Percentiles rank a stretch among this genome's conserved stretches.
These are phyloP conservation scores for Phengaris alcon DNA, from an alignment of 2,888 invertebrate species.

Conservation along the genomic window DNA sequence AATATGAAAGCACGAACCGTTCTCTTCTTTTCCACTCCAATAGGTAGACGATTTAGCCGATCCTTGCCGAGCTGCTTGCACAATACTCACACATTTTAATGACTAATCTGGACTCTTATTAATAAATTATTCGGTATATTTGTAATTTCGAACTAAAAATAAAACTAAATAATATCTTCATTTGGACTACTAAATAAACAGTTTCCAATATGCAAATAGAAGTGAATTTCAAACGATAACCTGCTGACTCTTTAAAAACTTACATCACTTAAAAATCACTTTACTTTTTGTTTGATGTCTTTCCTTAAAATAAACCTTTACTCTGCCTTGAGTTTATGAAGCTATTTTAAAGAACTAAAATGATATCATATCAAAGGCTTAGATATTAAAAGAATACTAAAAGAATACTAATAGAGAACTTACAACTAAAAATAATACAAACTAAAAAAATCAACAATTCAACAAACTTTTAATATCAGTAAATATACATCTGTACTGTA, in stretches of 20 bases:
- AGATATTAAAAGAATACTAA: slow-evolving; percentile 22
- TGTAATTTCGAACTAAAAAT: not conserved
- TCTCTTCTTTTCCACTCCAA: slow-evolving; percentile 76
- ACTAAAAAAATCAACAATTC: slow-evolving; percentile 49
- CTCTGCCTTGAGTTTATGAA: no score
- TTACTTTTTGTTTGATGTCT: no score
- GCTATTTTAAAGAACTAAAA: no score
- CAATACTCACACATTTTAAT: slow-evolving; percentile 55
- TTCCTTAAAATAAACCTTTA: no score
- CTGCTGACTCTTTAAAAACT: no score
- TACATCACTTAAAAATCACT: no score
- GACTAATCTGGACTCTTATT: not conserved
- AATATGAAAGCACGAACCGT: slow-evolving; percentile 61
- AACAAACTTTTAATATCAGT: slow-evolving; percentile 66
- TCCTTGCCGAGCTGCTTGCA: slow-evolving; percentile 76
- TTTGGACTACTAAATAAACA: no score
- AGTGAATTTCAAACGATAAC: no score
- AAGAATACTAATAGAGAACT: no score
- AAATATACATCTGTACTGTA: slow-evolving; percentile 50
- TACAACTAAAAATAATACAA: slow-evolving; percentile 28
- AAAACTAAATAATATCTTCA: no score
- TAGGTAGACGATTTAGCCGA: slow-evolving; percentile 71
- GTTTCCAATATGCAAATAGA: no score
- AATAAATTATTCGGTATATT: not conserved
- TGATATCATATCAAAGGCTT: no score